Base-by-base conservation (phyloP, 2,797 vertebrate genomes). In the Phalloptychus januarius region DNA sequence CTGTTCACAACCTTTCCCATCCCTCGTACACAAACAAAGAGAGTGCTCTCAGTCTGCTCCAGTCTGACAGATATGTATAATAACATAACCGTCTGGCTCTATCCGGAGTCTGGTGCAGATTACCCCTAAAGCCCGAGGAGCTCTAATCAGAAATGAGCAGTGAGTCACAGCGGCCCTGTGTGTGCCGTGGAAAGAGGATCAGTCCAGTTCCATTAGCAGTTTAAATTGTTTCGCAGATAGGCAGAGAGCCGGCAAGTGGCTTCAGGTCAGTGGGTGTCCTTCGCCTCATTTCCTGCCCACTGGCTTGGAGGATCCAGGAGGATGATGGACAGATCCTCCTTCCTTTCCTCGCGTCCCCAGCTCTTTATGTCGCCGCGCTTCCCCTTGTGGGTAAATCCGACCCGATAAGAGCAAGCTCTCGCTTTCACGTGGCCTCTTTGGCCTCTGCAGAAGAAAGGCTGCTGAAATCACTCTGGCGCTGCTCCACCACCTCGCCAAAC, bases 221-320 rank as follows among this genome's bases (percentile, higher is more conserved):
- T 94, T 85, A 87, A 94, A 94, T 93, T 91, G 91, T 94, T 90
- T 90, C 83, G 80, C 58, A 85, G 90, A 92, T 84, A 81, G 91
- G 84, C 86, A 77, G 79, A 86, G 86, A 90, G 88, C 72, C 72
- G 1, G 88, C 85, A 79, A 90, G 87, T 88, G 87, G 86, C 86
- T 83, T 74, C 88, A 90, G 92, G 92, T 93, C 91, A 91, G 87
- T 50, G 78, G 87, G 91, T 91, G 87, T 91, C 88, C 85, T 86
- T 80, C 16, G 86, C 86, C 85, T 94, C 91, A 90, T 94, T 92
- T 94, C 92, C 91, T 92, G 87, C 88, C 84, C 88, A 85, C 84
- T 73, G 42, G 90, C 86, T 86, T 76, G 87, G 84, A 82, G 81
- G 79, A 83, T 85, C 74, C 80, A 79, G 71, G 76, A 79, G 88